Conservation (phyloP, 2,113 vertebrate genomes). For the Halcyon malimbica region DNA sequence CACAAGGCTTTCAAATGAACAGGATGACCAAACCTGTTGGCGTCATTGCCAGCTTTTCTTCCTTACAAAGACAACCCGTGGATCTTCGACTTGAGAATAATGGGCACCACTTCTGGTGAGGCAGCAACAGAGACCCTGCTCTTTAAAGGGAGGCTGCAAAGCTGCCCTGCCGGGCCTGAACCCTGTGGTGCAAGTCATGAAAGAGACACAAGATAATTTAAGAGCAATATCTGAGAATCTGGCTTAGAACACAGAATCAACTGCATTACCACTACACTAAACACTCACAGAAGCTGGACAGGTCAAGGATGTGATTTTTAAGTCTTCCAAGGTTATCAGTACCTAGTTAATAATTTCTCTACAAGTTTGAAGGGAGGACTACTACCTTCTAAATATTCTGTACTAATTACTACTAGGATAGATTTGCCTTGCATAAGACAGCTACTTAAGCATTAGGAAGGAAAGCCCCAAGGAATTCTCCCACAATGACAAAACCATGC, state of each 20-base stretch:
- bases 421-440: conserved; percentile 1
- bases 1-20: not conserved
- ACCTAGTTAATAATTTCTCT: not conserved
- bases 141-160: not conserved
- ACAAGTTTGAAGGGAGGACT: not conserved
- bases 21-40: not conserved
- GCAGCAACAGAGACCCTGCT: not conserved
- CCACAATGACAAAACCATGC: not conserved
- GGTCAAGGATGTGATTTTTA: not conserved
- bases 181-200: not conserved
- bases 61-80: not conserved
- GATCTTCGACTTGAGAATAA: not conserved
- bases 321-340: not conserved
- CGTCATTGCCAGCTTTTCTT: not conserved
- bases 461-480: conserved; percentile 2
- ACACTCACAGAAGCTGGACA: not conserved
- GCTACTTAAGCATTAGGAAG: conserved; percentile 1
- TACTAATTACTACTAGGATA: not conserved
- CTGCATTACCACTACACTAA: not conserved
- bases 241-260: not conserved
- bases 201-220: not conserved
- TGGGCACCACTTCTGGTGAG: not conserved
- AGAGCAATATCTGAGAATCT: not conserved
- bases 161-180: not conserved
- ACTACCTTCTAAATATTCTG: not conserved